Conservation (phyloP, 2,797 vertebrate genomes). For the Serranus cabrilla region DNA sequence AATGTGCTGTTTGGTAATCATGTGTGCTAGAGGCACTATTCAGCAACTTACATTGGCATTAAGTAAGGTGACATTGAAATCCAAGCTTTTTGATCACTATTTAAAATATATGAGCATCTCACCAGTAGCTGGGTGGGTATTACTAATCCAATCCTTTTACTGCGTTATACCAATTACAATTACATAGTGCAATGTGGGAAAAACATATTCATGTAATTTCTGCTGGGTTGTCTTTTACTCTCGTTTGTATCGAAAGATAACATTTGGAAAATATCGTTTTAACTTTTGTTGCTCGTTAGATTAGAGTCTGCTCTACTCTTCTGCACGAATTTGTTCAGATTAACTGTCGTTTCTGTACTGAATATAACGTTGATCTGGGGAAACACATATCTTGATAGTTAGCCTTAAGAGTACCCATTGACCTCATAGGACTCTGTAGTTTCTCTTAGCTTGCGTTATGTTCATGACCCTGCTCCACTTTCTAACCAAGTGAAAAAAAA, state of each 20-base stretch:
- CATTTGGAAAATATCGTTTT: no score
- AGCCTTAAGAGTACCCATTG: fast-evolving
- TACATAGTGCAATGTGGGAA: no score
- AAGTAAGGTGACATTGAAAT: not conserved
- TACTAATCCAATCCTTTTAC: not conserved
- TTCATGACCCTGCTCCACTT: not conserved
- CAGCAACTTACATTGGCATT: not conserved
- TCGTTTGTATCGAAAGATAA: no score
- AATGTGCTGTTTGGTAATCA: not conserved
- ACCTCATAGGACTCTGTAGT: constrained; percentile 4
- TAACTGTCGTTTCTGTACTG: no score
- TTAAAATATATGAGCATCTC: not conserved
- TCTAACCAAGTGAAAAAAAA: fast-evolving
- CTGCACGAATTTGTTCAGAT: not conserved
- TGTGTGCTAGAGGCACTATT: not conserved
- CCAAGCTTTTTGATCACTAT: not conserved
- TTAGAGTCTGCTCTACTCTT: not conserved
- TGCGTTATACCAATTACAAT: fast-evolving
- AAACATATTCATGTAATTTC: no score
- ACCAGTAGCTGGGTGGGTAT: not conserved
- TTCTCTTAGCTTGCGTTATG: not conserved
- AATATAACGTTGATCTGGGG: no score
- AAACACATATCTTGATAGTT: no score
- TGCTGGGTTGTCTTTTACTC: not conserved
- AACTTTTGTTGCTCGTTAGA: no score